Evolutionary conservation across 2,797 vertebrate genomes (phyloP).

Genomic region (Lateolabrax maculatus): DNA sequence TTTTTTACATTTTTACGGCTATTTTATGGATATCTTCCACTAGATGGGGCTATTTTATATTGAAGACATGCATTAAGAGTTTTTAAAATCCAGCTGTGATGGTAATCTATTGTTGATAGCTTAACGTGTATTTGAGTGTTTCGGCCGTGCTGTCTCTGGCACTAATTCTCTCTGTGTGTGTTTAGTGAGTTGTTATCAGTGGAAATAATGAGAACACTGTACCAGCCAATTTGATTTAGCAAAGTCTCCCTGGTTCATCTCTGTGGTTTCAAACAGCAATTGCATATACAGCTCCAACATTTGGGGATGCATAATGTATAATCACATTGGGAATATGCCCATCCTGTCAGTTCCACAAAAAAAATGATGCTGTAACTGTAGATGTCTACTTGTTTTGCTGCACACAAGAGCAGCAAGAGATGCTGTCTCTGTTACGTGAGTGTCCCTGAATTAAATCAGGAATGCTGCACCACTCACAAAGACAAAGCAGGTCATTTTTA

Average conservation of each 20-base stretch:
- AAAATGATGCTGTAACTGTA: background rate
- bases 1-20: background rate
- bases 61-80: conserved; percentile 18
- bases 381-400: background rate
- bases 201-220: conserved; percentile 41
- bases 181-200: conserved; percentile 25
- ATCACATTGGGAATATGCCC: background rate
- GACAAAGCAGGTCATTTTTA: conserved; percentile 8
- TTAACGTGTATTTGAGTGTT: conserved; percentile 16
- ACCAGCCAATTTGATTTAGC: conserved; percentile 31
- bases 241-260: conserved; percentile 25
- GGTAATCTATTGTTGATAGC: background rate
- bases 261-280: conserved; percentile 2
- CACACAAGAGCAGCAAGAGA: background rate
- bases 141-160: background rate
- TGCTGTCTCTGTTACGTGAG: background rate
- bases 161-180: conserved; percentile 15
- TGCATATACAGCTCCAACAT: conserved; percentile 2
- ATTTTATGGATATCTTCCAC: conserved; percentile 48
- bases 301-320: background rate
- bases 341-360: background rate
- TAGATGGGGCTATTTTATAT: conserved; percentile 70
- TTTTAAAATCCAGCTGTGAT: conserved; percentile 1
- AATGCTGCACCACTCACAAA: background rate
- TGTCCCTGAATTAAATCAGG: background rate